Conservation (phyloP, 2,113 vertebrate genomes). For the Dipodomys spectabilis region DNA sequence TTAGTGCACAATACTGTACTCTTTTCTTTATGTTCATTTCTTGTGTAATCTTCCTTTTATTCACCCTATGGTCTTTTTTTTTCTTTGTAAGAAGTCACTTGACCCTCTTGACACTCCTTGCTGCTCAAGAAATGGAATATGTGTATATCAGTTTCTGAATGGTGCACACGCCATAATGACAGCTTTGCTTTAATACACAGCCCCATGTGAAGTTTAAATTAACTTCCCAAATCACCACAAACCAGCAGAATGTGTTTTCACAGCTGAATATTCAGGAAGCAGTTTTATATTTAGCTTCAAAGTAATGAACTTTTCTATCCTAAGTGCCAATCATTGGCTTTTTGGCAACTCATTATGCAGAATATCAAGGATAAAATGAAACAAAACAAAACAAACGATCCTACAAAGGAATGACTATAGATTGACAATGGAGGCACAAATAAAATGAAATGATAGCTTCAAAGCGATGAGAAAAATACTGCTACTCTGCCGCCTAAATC, state of each 20-base stretch:
- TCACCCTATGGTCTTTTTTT: conserved; percentile 28
- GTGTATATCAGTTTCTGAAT: conserved; percentile 48
- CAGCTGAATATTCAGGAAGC: conserved; percentile 67
- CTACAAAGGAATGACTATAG: conserved; percentile 50
- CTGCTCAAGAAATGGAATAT: conserved; percentile 67
- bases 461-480: conserved; percentile 42
- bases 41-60: conserved; percentile 52
- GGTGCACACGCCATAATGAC: conserved; percentile 41
- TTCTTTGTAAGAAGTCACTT: conserved; percentile 63
- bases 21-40: conserved; percentile 60
- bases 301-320: conserved; percentile 71
- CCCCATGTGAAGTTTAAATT: conserved; percentile 66
- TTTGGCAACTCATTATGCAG: conserved; percentile 62
- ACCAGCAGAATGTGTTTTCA: conserved; percentile 48
- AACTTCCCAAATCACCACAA: conserved; percentile 67
- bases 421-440: conserved; percentile 45
- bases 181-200: conserved; percentile 67
- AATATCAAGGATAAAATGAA: conserved; percentile 60
- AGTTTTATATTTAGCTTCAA: conserved; percentile 72
- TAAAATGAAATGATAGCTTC: conserved; percentile 41
- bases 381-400: conserved; percentile 29
- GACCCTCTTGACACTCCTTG: conserved; percentile 48
- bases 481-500: background rate
- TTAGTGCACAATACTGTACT: conserved; percentile 31
- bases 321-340: conserved; percentile 60